Evolutionary conservation across 2,797 vertebrate species (phyloP), one percentile per base, ranked within the genome.

Genomic region (Hypotaenidia okinawae): DNA sequence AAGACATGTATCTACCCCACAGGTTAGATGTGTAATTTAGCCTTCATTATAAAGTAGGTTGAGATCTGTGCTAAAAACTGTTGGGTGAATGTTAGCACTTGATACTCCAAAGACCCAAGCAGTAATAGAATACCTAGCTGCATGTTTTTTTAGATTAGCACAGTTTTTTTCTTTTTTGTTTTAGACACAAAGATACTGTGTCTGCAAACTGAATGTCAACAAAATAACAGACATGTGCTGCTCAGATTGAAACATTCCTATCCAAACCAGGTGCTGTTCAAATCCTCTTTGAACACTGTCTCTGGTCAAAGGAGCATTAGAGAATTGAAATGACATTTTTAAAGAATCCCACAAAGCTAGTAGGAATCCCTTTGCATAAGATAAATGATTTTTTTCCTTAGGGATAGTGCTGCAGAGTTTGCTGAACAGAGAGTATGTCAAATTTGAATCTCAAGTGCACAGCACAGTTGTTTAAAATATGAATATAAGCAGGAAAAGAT

Each of bases 281-380:
- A 97, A 95, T 94, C 61, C 75, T 63, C 80, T 96, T 95, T 95
- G 76, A 96, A 91, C 75, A 73, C 61, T 85, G 62, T 94, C 87
- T 54, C 76, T 91, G 94, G 90, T 92, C 90, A 95, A 97, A 89
- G 78, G 87, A 95, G 77, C n/a, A 89, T 96, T 89, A 73, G 81
- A 86, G 87, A 94, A 93, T 82, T 92, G 81, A 95, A 97, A 97
- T 86, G 78, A 92, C 73, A 92, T 95, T 94, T 97, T 96, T 94
- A 91, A 82, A 95, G 92, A 95, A 94, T 96, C 70, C 86, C 55
- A 96, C 57, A 82, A 58, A 96, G 89, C 89, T 91, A 78, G 74
- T 77, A 88, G 80, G 23, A 84, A 74, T 92, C 41, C 24, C 15
- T 81, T 77, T 61, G n/a, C 32, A 28, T 63, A 75, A 58, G 43